A percentile compares a stretch with the other conserved stretches of the same genome.
phyloP scores from a whole-genome alignment of 2,888 invertebrate genomes.

The Leuctra nigra region DNA sequence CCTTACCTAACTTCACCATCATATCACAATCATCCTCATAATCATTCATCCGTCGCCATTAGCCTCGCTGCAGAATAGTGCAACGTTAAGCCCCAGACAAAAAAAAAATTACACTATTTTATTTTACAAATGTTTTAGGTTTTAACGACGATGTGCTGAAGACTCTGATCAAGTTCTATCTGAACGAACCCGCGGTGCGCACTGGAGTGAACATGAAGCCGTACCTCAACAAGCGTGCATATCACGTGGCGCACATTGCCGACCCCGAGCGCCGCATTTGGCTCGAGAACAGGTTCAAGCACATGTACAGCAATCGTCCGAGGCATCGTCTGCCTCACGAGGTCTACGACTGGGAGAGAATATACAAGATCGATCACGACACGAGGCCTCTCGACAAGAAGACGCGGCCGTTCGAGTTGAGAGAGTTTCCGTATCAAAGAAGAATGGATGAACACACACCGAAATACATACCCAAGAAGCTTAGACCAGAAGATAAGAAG shows the following conservation, averaged over 20 bases:
- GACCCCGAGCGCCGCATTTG: slow-evolving; percentile 61
- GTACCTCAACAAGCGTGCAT: slow-evolving; percentile 54
- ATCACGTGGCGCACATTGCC: slow-evolving; percentile 58
- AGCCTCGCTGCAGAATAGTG: no score
- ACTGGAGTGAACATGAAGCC: slow-evolving; percentile 61
- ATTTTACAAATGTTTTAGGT: no score
- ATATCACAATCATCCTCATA: no score
- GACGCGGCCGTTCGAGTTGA: slow-evolving; percentile 62
- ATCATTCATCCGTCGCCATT: no score
- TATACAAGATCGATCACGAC: slow-evolving; percentile 65
- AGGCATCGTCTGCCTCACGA: slow-evolving; percentile 58
- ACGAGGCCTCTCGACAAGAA: slow-evolving; percentile 62
- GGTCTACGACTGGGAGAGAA: slow-evolving; percentile 72
- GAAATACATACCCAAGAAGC: slow-evolving; percentile 60
- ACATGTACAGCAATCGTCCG: slow-evolving; percentile 60
- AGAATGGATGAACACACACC: slow-evolving; percentile 59
- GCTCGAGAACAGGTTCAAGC: slow-evolving; percentile 62
- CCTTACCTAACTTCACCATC: no score
- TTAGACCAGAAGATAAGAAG: slow-evolving; percentile 54
- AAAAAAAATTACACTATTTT: no score
- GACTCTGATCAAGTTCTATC: slow-evolving; percentile 64
- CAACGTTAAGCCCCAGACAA: no score
- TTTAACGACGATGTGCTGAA: slow-evolving; percentile 75
- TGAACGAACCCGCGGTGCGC: slow-evolving; percentile 58
- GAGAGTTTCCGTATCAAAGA: slow-evolving; percentile 54